Base-by-base conservation (phyloP, 2,888 invertebrate species). In the Axea sp. region DNA sequence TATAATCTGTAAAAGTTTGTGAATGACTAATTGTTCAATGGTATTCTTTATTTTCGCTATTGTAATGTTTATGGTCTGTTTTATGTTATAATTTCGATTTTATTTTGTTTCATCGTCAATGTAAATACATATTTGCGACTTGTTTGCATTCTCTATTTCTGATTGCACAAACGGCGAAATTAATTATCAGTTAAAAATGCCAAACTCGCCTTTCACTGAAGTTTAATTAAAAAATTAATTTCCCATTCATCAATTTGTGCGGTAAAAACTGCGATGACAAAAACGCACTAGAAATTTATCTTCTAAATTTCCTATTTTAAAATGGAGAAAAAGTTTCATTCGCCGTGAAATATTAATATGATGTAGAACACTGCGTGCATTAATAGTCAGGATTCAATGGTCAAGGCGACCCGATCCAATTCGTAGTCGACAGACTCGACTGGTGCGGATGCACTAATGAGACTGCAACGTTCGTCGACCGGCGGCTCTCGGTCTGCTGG, bases 401-500 rank as follows among this genome's bases (percentile, higher is more conserved):
- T 55, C 67, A 67, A 67, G 55, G 55, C 55, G 35, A 67, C 17
- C 17, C 35, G 7, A 17, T 9, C 7, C 31, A 17, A 53, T 43
- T 62, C 28, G n/a, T 15, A 22, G 19, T 5, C 24, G 30, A 28
- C 7, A n/a, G 26, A 37, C 26, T 41, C 17, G 19, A 45, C 8
- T 47, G 49, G 24, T 51, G 31, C 37, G n/a, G 15, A 31, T 41
- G 62, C 30, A 60, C 47, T 26, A 37, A 19, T 22, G 24, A 35
- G 30, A n/a, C n/a, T 53, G 47, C 14, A 35, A 49, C 53, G 47
- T 53, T 57, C 49, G 43, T 19, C 55, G 49, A 57, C 28, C 64
- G 74, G 64, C 64, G 69, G 37, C 64, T 39, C 12, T 8, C 12
- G 14, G 74, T 69, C 74, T 69, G 53, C 41, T 39, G 26, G 15